Evolutionary conservation across 2,113 vertebrate species (phyloP), one percentile per base, ranked within the genome.

Genomic region (Heptranchias perlo): DNA sequence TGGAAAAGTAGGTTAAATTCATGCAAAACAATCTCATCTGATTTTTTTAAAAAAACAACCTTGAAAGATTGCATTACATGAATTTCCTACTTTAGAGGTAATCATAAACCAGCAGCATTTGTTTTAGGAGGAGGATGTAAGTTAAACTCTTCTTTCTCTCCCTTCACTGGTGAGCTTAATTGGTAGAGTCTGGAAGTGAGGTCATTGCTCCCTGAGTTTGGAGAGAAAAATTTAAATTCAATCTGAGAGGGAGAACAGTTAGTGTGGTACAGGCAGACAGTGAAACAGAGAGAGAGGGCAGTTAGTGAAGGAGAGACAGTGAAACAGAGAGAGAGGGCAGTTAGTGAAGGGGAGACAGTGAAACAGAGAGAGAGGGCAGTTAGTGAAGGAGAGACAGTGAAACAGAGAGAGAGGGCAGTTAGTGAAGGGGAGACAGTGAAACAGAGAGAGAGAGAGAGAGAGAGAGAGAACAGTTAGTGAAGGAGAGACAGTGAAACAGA

Each of bases 131-230:
- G 6, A 10, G 49, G 31, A 54, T 14, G 61, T 13, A 31, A 58
- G 54, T 52, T 31, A 13, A 91, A 3, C 52, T 16, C 47, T 28
- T 54, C 58, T 28, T 28, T 93, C n/a, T n/a, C 84, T 65, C 92
- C 62, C 92, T 94, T 47, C 39, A 11, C 62, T 28, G n/a, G 58
- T 1, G 21, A 7, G 92, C 16, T 94, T 23, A 39, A 65, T 64
- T 94, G 61, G 92, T 94, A 64, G 92, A 65, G 92, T 94, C 92
- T 94, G 92, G 28, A 4, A 64, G 61, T 94, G 92, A 94, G 92
- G 39, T 94, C 92, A 94, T 94, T 94, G n/a, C 61, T n/a, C 25
- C 35, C 61, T 39, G 62, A n/a, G 10, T 39, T 64, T 62, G 39
- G 61, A 64, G 92, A 65, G 92, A 65, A 93, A 62, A 93, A 65